phyloP scores from a whole-genome alignment of 2,888 invertebrate species.

The Odontocolon sp. region DNA sequence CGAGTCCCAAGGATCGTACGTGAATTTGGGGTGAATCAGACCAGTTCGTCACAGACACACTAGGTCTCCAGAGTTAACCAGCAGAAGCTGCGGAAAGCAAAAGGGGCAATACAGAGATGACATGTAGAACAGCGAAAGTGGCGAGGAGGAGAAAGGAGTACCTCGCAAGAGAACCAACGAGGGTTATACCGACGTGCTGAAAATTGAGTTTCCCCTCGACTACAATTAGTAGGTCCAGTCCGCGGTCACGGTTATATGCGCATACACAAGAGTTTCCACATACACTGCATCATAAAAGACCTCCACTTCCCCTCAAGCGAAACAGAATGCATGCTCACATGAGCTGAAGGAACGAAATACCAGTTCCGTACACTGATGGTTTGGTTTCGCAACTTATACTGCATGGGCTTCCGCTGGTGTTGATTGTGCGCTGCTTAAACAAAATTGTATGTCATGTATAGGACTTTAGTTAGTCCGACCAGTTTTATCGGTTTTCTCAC shows the following conservation, averaged over 20 bases:
- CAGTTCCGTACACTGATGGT: background rate
- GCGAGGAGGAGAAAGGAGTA: background rate
- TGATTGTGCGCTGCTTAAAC: too few species aligned
- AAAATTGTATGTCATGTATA: too few species aligned
- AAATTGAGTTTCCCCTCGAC: slow-evolving; percentile 9
- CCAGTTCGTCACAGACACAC: background rate
- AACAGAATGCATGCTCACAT: background rate
- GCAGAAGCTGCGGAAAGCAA: background rate
- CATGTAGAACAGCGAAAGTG: background rate
- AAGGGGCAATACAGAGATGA: background rate
- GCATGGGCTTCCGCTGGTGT: background rate
- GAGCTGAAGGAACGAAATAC: background rate
- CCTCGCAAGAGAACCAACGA: background rate
- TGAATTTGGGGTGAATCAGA: background rate
- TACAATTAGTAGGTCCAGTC: slow-evolving; percentile 1
- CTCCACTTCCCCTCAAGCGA: background rate
- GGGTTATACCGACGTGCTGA: background rate
- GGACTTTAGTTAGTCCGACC: too few species aligned
- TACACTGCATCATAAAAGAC: background rate
- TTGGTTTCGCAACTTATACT: background rate
- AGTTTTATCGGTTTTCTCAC: too few species aligned
- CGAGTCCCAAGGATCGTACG: background rate
- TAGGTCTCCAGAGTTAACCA: background rate
- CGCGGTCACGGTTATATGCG: background rate
- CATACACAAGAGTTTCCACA: background rate